These are phyloP conservation scores for Phasianus colchicus DNA, from an alignment of 2,113 vertebrate species.

Conservation along the genomic window DNA sequence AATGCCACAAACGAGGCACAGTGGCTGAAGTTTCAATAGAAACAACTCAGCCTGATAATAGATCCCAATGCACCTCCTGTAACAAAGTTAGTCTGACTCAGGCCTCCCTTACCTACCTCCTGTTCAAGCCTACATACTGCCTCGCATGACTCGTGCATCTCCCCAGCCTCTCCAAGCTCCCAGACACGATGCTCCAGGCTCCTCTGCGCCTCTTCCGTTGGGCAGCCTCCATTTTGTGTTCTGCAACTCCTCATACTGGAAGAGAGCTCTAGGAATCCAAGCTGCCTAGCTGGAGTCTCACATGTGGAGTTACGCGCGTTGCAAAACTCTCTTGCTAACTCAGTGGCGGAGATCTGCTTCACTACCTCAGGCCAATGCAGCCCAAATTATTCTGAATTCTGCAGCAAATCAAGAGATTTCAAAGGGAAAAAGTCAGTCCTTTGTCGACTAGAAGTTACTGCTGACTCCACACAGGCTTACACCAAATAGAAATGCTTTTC, in stretches of 20 bases:
- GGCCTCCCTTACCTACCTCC: not conserved
- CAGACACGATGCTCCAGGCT: not conserved
- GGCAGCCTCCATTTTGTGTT: conserved; percentile 7
- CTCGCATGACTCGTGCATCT: not conserved
- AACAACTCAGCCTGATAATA: not conserved
- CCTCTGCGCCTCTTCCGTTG: not conserved
- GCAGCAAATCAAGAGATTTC: not conserved
- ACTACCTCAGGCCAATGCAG: not conserved
- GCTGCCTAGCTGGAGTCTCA: not conserved
- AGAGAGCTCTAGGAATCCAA: not conserved
- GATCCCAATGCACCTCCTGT: not conserved
- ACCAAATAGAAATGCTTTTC: not conserved
- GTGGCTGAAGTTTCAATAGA: not conserved
- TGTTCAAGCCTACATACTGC: not conserved
- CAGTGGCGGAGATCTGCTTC: not conserved
- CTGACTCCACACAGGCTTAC: not conserved
- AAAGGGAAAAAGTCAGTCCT: not conserved
- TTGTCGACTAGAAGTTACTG: not conserved
- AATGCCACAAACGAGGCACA: not conserved
- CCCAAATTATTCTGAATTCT: not conserved
- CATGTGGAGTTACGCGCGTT: not conserved
- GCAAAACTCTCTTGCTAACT: not conserved
- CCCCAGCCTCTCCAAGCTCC: not conserved
- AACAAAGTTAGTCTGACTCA: not conserved
- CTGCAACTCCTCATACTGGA: not conserved